Conservation (phyloP, 2,797 vertebrate species). For the Falco peregrinus region DNA sequence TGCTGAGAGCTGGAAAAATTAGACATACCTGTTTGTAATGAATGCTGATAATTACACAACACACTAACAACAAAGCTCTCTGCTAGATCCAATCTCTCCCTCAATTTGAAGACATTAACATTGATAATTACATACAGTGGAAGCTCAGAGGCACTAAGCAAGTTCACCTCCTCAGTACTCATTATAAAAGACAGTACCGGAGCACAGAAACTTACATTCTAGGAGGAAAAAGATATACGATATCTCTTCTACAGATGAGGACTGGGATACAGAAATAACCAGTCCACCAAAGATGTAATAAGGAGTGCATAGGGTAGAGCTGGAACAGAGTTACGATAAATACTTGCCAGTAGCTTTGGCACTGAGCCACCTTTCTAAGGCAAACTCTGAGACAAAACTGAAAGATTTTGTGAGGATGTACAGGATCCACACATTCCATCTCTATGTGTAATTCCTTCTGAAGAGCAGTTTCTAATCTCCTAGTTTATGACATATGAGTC, state of each 20-base stretch:
- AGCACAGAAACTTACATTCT: background rate
- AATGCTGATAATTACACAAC: conserved; percentile 47
- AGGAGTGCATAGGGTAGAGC: background rate
- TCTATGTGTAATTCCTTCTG: background rate
- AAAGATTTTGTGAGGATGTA: background rate
- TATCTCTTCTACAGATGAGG: background rate
- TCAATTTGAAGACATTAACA: conserved; percentile 35
- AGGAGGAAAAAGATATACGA: background rate
- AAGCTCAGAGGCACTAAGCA: conserved; percentile 6
- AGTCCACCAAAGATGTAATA: background rate
- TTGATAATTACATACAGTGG: conserved; percentile 13
- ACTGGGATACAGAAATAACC: background rate
- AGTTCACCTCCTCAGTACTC: background rate
- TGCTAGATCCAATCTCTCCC: background rate
- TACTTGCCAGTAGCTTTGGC: background rate
- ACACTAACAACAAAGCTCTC: conserved; percentile 42
- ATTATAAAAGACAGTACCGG: background rate
- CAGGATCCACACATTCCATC: background rate
- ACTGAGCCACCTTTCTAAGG: background rate
- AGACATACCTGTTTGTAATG: conserved; percentile 55
- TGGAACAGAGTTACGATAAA: background rate
- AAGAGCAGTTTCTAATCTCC: background rate
- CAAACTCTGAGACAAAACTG: background rate
- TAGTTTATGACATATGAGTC: background rate
- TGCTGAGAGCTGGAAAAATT: conserved; percentile 63